A percentile compares a stretch with the other conserved stretches of the same genome.
phyloP scores from a whole-genome alignment of 2,797 vertebrate species.

The Poeciliopsis turneri region DNA sequence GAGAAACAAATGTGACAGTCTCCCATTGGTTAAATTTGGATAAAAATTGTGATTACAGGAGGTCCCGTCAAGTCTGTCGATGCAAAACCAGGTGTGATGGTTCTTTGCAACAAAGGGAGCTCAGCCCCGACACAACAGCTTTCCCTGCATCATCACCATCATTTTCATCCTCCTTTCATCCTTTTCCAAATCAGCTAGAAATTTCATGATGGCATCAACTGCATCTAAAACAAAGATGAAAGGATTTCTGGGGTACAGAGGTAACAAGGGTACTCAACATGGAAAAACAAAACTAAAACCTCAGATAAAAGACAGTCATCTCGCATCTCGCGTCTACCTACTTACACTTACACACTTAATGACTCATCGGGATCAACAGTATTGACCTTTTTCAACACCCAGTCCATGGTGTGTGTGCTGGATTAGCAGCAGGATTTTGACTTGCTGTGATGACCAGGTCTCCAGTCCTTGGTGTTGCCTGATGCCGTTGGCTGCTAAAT shows the following conservation, averaged over 20 bases:
- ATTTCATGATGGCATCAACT: neutral
- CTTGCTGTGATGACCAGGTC: neutral
- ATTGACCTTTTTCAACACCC: neutral
- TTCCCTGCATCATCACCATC: slow-evolving; percentile 28
- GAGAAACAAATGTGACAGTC: slow-evolving; percentile 1
- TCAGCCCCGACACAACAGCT: slow-evolving; percentile 4
- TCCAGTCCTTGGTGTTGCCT: neutral
- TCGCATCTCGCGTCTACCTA: neutral
- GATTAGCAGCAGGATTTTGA: neutral
- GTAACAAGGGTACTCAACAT: neutral
- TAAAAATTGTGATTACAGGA: slow-evolving; percentile 2
- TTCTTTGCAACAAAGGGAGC: neutral
- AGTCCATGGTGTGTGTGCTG: neutral
- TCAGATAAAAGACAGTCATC: neutral
- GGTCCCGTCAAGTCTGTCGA: neutral
- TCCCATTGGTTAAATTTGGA: slow-evolving; percentile 18
- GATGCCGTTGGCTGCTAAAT: neutral
- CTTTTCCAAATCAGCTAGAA: slow-evolving; percentile 14
- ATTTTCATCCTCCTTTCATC: slow-evolving; percentile 11
- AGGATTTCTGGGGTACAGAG: slow-evolving; percentile 5
- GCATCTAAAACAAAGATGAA: neutral
- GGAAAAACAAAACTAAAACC: neutral
- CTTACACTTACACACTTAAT: neutral
- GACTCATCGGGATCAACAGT: neutral
- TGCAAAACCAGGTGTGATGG: slow-evolving; percentile 56